Conservation (phyloP, 2,797 vertebrate genomes). For the Anisognathus igniventris region DNA sequence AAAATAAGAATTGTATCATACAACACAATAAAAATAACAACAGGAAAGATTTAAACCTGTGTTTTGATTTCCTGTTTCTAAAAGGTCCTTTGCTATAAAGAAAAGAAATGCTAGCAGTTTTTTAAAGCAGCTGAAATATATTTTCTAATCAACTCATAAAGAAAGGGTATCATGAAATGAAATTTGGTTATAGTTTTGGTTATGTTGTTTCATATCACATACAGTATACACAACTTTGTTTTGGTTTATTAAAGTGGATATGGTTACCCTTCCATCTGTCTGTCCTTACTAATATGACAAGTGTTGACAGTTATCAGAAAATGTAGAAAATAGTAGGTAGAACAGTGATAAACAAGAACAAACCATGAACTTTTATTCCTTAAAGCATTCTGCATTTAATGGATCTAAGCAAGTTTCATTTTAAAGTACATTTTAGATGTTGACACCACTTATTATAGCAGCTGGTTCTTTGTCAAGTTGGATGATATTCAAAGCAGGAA, state of each 20-base stretch:
- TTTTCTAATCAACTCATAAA: neutral
- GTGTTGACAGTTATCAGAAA: neutral
- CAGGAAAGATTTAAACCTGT: neutral
- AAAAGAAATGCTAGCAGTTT: neutral
- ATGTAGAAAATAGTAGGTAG: neutral
- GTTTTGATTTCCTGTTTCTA: neutral
- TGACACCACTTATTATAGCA: slow-evolving; percentile 16
- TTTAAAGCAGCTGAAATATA: neutral
- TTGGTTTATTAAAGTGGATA: neutral
- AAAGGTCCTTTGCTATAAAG: neutral
- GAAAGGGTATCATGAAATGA: neutral
- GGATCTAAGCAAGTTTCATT: neutral
- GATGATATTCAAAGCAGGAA: slow-evolving; percentile 39
- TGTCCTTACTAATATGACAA: neutral
- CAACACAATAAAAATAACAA: neutral
- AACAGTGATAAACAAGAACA: neutral
- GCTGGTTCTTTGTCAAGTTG: slow-evolving; percentile 23
- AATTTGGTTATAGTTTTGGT: neutral
- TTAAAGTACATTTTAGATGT: slow-evolving; percentile 2
- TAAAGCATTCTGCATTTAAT: neutral
- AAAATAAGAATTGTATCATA: neutral
- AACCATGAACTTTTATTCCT: neutral
- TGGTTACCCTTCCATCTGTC: neutral
- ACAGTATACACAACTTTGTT: neutral
- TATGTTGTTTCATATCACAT: neutral